Evolutionary conservation across 2,888 invertebrate genomes (phyloP).

Genomic region (Apeira syringaria): DNA sequence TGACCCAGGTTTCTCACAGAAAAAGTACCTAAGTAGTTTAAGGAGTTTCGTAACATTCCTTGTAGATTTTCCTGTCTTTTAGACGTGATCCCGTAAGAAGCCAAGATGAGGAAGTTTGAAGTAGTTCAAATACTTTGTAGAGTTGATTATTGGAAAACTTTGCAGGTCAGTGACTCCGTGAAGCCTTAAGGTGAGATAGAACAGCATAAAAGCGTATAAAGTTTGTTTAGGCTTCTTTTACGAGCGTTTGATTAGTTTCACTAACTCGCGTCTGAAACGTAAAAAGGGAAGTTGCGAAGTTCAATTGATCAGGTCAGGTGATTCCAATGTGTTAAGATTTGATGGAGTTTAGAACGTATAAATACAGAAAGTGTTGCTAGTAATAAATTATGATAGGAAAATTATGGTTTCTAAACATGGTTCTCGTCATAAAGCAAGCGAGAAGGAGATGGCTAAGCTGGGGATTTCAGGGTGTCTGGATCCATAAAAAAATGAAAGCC

Average conservation of each 20-base stretch:
- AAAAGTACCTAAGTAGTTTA: background rate
- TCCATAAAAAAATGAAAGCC: no score
- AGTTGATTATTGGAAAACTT: slow-evolving; percentile 14
- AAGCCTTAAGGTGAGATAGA: background rate
- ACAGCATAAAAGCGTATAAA: background rate
- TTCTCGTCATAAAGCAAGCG: no score
- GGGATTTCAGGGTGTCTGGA: no score
- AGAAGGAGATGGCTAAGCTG: no score
- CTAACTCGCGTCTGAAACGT: background rate
- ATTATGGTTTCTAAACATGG: no score
- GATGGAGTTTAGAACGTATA: no score
- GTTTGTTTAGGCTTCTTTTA: background rate
- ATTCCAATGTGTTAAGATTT: no score
- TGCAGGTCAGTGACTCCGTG: slow-evolving; percentile 11
- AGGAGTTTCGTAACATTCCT: slow-evolving; percentile 12
- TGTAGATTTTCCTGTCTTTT: slow-evolving; percentile 4
- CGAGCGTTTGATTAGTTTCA: background rate
- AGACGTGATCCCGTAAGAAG: slow-evolving; percentile 10
- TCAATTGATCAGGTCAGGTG: no score
- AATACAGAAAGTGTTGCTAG: no score
- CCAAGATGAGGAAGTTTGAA: slow-evolving; percentile 6
- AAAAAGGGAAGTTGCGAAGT: no score
- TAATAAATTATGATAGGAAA: no score
- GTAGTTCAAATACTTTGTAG: slow-evolving; percentile 6
- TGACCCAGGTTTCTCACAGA: background rate